Base-by-base conservation (phyloP, 2,113 vertebrate genomes). In the Craseonycteris thonglongyai region DNA sequence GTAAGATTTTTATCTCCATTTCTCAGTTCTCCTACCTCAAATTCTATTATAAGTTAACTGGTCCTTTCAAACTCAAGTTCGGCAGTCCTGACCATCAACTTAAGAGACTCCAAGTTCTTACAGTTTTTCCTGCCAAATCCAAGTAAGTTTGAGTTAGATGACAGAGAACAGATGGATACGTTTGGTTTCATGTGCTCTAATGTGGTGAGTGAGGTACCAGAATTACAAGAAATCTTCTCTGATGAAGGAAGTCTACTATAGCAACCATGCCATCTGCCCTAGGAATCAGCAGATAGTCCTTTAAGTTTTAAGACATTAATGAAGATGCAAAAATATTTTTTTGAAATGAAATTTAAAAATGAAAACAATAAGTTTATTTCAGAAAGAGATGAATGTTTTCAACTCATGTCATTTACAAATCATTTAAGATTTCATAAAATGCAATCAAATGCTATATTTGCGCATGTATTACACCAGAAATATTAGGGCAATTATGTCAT, bases 261-360 rank as follows among this genome's bases (percentile, higher is more conserved):
- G 28, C 14, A 2, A 33, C 19, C 8, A 7, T 24, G 2, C 5
- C 1, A 28, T 63, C 16, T 16, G 21, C 12, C 19, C 35, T 5
- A 56, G 28, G 16, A 81, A 30, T n/a, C 35, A 59, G 14, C 42
- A 88, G 66, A 28, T 0, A 42, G 24, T 24, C 7, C 33, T 54
- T 4, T n/a, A 54, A 35, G 33, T 79, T 82, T 79, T 35, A 42
- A 83, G 10, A 58, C 40, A 59, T 28, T 72, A 71, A 78, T 72
- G 24, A 10, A 83, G 79, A 90, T 66, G 58, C 30, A 72, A 35
- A 79, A n/a, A n/a, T n/a, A n/a, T n/a, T n/a, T n/a, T n/a, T n/a
- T n/a, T n/a, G n/a, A n/a, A 35, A 81, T 68, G 38, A 33, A 68
- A 19, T 28, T 88, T 87, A 68, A 59, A 83, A 89, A 38, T 86